Evolutionary conservation across 2,888 invertebrate genomes (phyloP).

Genomic region (Zonitis immaculata): DNA sequence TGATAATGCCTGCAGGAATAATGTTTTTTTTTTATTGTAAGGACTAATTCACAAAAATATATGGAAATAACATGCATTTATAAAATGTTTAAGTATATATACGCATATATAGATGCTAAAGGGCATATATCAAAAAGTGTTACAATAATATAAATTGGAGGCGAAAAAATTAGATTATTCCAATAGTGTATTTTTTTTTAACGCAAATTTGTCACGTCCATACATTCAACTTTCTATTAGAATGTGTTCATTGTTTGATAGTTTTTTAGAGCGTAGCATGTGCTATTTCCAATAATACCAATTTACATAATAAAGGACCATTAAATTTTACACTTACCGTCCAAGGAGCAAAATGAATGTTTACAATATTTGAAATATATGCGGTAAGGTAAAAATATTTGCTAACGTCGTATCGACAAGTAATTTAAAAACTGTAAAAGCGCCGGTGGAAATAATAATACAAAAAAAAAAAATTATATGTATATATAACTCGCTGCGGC

Average conservation of each 20-base stretch:
- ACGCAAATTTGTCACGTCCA: background rate
- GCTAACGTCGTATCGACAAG: background rate
- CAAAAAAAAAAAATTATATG: slow-evolving; percentile 11
- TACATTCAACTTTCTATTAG: slow-evolving; percentile 2
- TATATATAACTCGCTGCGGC: slow-evolving; percentile 18
- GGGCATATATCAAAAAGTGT: too few species aligned
- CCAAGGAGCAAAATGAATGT: background rate
- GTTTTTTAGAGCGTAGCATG: slow-evolving; percentile 4
- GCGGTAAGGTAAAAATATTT: background rate
- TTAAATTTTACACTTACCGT: background rate
- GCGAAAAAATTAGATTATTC: too few species aligned
- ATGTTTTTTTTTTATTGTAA: background rate
- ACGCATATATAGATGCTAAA: too few species aligned
- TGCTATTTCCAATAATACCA: background rate
- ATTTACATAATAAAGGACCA: slow-evolving; percentile 7
- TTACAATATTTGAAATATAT: background rate
- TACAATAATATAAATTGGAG: too few species aligned
- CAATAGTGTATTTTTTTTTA: background rate
- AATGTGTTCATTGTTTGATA: slow-evolving; percentile 5
- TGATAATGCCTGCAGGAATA: background rate
- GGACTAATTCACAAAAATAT: background rate
- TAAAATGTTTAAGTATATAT: too few species aligned
- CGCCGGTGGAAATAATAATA: background rate
- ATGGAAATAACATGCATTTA: too few species aligned
- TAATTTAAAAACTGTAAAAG: slow-evolving; percentile 9